Percentiles rank a stretch among this genome's conserved stretches.
These are phyloP conservation scores for Epistrophe grossulariae DNA, from an alignment of 2,888 invertebrate species.

Conservation along the genomic window DNA sequence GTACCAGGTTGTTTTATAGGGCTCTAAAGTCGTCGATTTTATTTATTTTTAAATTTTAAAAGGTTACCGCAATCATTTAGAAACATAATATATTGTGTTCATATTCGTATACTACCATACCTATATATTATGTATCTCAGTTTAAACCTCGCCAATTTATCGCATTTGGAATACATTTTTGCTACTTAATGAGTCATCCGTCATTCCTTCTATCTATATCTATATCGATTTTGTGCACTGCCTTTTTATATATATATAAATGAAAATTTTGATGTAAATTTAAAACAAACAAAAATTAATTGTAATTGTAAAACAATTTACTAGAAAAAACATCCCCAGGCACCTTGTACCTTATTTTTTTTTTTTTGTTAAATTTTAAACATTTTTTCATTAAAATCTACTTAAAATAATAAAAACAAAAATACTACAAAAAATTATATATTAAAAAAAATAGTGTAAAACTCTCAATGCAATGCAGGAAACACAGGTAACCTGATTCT, in stretches of 20 bases:
- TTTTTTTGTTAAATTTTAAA: background rate
- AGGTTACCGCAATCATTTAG: background rate
- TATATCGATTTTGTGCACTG: conserved; percentile 21
- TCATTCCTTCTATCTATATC: background rate
- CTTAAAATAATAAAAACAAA: conserved; percentile 20
- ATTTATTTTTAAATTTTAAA: background rate
- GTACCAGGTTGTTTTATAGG: conserved; percentile 22
- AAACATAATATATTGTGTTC: background rate
- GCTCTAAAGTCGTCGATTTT: background rate
- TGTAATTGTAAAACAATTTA: too few relatives aligned
- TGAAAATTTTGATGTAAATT: background rate
- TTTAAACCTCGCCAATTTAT: too few relatives aligned
- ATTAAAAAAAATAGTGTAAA: conserved; percentile 44
- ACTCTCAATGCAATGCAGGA: conserved; percentile 70
- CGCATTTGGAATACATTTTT: background rate
- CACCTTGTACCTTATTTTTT: conserved; percentile 22
- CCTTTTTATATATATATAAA: conserved; percentile 11
- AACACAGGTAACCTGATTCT: conserved; percentile 73
- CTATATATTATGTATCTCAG: too few relatives aligned
- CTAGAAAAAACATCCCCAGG: background rate
- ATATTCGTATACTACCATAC: too few relatives aligned
- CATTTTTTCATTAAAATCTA: conserved; percentile 9
- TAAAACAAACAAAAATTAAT: background rate
- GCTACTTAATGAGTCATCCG: too few relatives aligned
- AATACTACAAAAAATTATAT: background rate